Base-by-base conservation (phyloP, 2,888 invertebrate species). In the Tinea pellionella region DNA sequence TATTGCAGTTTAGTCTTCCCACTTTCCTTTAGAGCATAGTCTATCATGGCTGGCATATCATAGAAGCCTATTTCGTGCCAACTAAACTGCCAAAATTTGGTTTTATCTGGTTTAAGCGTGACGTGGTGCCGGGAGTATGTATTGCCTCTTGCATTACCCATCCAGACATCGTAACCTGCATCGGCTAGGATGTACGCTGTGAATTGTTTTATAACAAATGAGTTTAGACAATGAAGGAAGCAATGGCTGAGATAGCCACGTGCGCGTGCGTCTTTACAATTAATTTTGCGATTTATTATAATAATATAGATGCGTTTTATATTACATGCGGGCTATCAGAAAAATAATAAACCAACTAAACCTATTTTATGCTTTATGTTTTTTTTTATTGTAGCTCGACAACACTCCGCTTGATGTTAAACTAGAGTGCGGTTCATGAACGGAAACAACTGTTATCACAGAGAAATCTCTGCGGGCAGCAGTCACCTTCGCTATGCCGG, bases 91-190 rank as follows among this genome's bases (percentile, higher is more conserved):
- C 88, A 88, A 65, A 80, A 88, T 0, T 74, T 66, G 2, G 79
- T 72, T 0, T 71, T 83, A 41, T 73, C 64, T 0, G 85, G 77
- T 53, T 74, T 77, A 1, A 80, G 55, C 4, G 71, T 67, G 1
- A 88, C 74, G 69, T 95, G 94, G 1, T 80, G 88, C 59, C 88
- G 87, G 6, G 92, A 92, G 74, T 94, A 95, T 0, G 90, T 90
- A 75, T 96, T 96, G 0, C 96, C 96, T 61, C 96, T 83, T 8
- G 92, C 91, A 75, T 96, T 96, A 7, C 94, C 95, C 76, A 97
- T 77, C 96, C 96, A 96, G 0, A 93, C 92, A 67, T 94, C 93
- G 68, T 92, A 93, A 11, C 93, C 93, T 13, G 86, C 78, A 64
- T 93, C 92, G 0, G 92, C 88, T 64, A 93, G 86, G 69, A 91